These are phyloP conservation scores for Heloderma charlesbogerti DNA, from an alignment of 2,113 vertebrate genomes.

Conservation along the genomic window DNA sequence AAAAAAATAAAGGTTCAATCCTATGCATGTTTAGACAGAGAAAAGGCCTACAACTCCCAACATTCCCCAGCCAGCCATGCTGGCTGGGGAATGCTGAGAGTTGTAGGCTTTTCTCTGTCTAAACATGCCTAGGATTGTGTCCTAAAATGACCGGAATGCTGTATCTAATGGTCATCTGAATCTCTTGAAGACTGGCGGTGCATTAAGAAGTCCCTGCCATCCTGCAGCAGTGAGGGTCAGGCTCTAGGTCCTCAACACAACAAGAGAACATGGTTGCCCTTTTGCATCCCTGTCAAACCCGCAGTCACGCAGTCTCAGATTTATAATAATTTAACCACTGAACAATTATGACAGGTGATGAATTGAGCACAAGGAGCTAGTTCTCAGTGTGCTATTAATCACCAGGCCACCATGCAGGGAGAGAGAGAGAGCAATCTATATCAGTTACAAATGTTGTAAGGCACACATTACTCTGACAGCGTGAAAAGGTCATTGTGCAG, in stretches of 20 bases:
- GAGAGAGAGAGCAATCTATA: conserved; percentile 74
- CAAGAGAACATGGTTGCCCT: conserved; percentile 56
- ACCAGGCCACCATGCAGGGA: conserved; percentile 67
- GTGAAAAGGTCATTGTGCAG: conserved; percentile 74
- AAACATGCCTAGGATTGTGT: no score
- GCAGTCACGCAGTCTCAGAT: conserved; percentile 60
- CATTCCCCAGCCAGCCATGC: no score
- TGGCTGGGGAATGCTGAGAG: no score
- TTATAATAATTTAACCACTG: conserved; percentile 79
- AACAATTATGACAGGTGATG: conserved; percentile 80
- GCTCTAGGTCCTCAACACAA: not conserved
- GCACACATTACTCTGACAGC: conserved; percentile 73
- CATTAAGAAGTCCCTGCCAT: not conserved
- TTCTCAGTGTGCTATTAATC: conserved; percentile 76
- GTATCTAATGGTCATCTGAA: not conserved
- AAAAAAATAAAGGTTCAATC: no score
- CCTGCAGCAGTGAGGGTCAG: not conserved
- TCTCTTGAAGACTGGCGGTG: not conserved
- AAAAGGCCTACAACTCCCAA: no score
- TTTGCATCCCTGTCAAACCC: conserved; percentile 67
- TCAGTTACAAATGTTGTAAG: conserved; percentile 70
- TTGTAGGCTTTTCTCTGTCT: no score
- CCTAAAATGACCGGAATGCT: not conserved
- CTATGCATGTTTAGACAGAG: no score
- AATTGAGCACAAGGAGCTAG: conserved; percentile 73